Conservation (phyloP, 2,888 invertebrate species). For the Leuctra nigra region DNA sequence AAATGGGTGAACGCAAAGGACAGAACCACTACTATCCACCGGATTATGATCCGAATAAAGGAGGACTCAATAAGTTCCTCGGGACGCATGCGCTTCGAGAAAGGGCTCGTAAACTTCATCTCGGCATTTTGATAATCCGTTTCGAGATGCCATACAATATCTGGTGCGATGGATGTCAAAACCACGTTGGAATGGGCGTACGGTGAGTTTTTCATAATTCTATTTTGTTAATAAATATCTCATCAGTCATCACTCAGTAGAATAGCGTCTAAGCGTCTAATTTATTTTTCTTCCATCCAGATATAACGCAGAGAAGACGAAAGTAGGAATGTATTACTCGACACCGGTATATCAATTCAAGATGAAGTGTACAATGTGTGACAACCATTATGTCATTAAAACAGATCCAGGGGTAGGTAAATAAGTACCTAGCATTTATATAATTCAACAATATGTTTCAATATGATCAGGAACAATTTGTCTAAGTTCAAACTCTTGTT, state of each 20-base stretch:
- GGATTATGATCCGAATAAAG: slow-evolving; percentile 93
- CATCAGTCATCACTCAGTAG: too few relatives aligned
- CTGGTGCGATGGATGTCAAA: slow-evolving; percentile 98
- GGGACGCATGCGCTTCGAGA: slow-evolving; percentile 94
- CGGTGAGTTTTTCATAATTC: slow-evolving; percentile 41
- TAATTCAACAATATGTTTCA: not conserved
- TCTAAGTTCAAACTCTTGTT: too few relatives aligned
- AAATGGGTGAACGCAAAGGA: slow-evolving; percentile 96
- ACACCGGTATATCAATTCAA: slow-evolving; percentile 97
- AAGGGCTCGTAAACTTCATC: slow-evolving; percentile 87
- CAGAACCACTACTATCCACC: slow-evolving; percentile 98
- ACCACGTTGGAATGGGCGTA: slow-evolving; percentile 99
- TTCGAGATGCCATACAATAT: slow-evolving; percentile 99
- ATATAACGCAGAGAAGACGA: slow-evolving; percentile 90
- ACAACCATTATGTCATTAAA: slow-evolving; percentile 96
- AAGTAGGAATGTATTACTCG: slow-evolving; percentile 95
- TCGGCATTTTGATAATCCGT: slow-evolving; percentile 92
- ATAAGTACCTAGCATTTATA: slow-evolving; percentile 16
- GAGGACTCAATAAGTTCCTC: slow-evolving; percentile 90
- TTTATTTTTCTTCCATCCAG: slow-evolving; percentile 40
- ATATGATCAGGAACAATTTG: too few relatives aligned
- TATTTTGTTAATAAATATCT: not conserved
- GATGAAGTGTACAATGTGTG: slow-evolving; percentile 98
- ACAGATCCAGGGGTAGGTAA: slow-evolving; percentile 88
- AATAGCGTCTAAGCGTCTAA: not conserved